A percentile compares a stretch with the other conserved stretches of the same genome.
phyloP scores from a whole-genome alignment of 2,888 invertebrate species.

The Leptothorax acervorum region DNA sequence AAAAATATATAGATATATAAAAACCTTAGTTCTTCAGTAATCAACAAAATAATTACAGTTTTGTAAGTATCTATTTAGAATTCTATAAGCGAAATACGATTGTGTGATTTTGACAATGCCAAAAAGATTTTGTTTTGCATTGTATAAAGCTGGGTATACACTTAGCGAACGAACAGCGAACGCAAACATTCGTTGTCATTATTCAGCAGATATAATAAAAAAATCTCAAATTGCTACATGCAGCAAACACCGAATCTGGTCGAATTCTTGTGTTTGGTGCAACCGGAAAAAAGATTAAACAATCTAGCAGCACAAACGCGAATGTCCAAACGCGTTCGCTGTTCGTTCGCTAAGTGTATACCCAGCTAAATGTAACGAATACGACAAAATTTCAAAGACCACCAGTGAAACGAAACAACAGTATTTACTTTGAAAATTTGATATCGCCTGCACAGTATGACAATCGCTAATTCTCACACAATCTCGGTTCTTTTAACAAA shows the following conservation, averaged over 20 bases:
- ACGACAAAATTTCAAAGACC: not conserved
- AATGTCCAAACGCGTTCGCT: no score
- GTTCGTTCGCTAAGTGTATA: no score
- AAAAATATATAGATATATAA: not conserved
- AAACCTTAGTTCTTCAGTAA: not conserved
- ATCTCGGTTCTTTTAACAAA: conserved; percentile 21
- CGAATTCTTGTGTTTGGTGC: no score
- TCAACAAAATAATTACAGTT: not conserved
- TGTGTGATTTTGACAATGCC: not conserved
- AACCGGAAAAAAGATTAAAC: no score
- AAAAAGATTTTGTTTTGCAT: not conserved
- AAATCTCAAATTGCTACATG: no score
- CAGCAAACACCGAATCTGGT: no score
- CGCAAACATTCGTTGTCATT: no score
- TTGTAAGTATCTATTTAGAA: not conserved
- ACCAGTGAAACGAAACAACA: conserved; percentile 1
- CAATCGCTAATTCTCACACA: conserved; percentile 25
- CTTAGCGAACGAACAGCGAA: no score
- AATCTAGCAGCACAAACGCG: no score
- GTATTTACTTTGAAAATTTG: conserved; percentile 6
- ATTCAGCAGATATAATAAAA: no score
- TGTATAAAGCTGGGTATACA: not conserved
- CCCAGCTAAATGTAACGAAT: not conserved
- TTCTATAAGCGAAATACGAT: not conserved
- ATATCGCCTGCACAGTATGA: conserved; percentile 1